Percentiles rank a stretch among this genome's conserved stretches.
These are phyloP conservation scores for Diarsia brunnea DNA, from an alignment of 2,888 invertebrate species.

Conservation along the genomic window DNA sequence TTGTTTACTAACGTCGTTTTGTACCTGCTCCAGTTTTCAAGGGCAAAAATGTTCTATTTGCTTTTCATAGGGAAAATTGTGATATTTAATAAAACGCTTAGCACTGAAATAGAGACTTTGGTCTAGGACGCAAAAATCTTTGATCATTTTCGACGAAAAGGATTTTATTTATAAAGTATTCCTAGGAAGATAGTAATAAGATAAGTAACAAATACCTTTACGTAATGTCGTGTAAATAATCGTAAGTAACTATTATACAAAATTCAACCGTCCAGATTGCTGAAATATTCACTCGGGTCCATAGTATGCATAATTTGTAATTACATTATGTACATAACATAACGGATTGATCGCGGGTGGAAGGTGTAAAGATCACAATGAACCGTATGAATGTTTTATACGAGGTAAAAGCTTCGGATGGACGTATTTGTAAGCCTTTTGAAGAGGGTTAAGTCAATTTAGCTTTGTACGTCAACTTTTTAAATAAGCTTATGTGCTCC, in stretches of 20 bases:
- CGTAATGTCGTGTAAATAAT: not conserved
- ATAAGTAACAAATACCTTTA: not conserved
- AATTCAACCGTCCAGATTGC: conserved; percentile 31
- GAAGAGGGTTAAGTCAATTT: conserved; percentile 89
- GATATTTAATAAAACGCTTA: not conserved
- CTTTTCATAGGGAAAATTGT: conserved; percentile 38
- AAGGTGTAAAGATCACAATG: conserved; percentile 87
- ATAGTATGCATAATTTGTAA: conserved; percentile 59
- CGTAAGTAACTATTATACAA: conserved; percentile 13
- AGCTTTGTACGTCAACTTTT: conserved; percentile 88
- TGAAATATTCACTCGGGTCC: conserved; percentile 37
- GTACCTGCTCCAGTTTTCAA: conserved; percentile 60
- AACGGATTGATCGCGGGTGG: conserved; percentile 69
- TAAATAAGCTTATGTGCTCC: conserved; percentile 76
- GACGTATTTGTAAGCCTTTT: conserved; percentile 87
- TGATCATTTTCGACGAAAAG: not conserved
- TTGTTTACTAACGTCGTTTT: conserved; percentile 75
- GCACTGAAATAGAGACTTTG: not conserved
- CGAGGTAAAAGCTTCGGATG: conserved; percentile 86
- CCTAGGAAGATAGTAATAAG: not conserved
- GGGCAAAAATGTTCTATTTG: conserved; percentile 42
- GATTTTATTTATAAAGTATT: not conserved
- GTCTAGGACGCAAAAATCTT: not conserved
- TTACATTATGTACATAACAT: conserved; percentile 59
- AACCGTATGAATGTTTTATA: conserved; percentile 87